Evolutionary conservation across 2,797 vertebrate species (phyloP).

Genomic region (Cyprinella venusta): DNA sequence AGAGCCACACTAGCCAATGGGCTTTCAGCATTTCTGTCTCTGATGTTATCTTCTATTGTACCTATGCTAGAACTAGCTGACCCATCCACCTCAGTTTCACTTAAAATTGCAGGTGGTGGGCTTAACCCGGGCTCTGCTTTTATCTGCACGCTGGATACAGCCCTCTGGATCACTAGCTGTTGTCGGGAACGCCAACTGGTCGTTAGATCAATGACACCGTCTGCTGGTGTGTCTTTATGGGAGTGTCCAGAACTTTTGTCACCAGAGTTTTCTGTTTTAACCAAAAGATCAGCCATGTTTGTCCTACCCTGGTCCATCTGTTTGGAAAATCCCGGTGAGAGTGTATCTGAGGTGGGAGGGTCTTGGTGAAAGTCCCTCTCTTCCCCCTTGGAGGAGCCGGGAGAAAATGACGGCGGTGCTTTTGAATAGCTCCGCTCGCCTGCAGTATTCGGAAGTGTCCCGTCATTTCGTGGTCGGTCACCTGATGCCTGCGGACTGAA

Average conservation of each 20-base stretch:
- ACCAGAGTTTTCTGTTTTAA: constrained; percentile 84
- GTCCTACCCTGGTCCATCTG: constrained; percentile 83
- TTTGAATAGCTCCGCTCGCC: constrained; percentile 82
- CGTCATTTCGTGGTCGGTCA: constrained; percentile 84
- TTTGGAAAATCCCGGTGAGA: constrained; percentile 83
- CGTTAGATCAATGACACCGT: constrained; percentile 96
- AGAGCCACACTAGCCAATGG: constrained; percentile 73
- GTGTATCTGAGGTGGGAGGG: constrained; percentile 78
- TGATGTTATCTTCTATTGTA: constrained; percentile 42
- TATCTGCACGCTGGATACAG: constrained; percentile 83
- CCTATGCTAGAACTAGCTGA: constrained; percentile 52
- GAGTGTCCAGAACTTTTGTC: constrained; percentile 69
- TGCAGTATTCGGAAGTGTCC: constrained; percentile 82
- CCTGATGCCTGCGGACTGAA: constrained; percentile 87
- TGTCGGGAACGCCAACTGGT: constrained; percentile 89
- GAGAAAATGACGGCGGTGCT: constrained; percentile 79
- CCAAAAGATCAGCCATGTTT: constrained; percentile 86
- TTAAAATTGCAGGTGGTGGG: constrained; percentile 76
- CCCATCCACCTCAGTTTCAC: constrained; percentile 59
- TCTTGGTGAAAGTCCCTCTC: constrained; percentile 84
- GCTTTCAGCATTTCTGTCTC: constrained; percentile 82
- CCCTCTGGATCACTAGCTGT: constrained; percentile 92
- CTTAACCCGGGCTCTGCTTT: constrained; percentile 87
- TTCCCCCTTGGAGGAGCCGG: constrained; percentile 72
- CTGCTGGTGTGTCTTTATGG: constrained; percentile 80